These are phyloP conservation scores for Megalurothrips usitatus DNA, from an alignment of 2,888 invertebrate species.

Conservation along the genomic window DNA sequence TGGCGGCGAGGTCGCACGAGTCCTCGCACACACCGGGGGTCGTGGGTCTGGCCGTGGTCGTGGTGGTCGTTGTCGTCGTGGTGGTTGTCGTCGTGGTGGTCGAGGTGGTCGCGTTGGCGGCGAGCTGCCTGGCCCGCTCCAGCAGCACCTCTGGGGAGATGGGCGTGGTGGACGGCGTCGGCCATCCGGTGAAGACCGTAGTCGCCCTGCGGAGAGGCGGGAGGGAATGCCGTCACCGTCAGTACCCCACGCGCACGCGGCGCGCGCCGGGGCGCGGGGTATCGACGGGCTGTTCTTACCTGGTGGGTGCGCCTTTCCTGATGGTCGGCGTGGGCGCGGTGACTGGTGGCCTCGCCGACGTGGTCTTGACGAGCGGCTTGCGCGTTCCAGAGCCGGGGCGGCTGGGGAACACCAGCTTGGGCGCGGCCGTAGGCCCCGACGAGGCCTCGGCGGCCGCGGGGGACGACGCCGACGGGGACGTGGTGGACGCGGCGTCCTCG, in stretches of 20 bases:
- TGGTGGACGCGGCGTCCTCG: not conserved
- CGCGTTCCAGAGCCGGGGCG: constrained; percentile 59
- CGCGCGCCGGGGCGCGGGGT: too few species aligned
- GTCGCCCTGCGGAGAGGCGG: constrained; percentile 57
- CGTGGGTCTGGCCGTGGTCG: constrained; percentile 63
- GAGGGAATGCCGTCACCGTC: too few species aligned
- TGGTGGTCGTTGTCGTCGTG: constrained; percentile 65
- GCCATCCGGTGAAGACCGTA: constrained; percentile 89
- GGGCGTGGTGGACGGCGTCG: constrained; percentile 80
- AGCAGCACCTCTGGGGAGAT: constrained; percentile 77
- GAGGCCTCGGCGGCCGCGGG: constrained; percentile 32
- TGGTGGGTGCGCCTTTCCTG: constrained; percentile 78
- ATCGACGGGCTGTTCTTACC: constrained; percentile 49
- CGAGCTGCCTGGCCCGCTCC: constrained; percentile 54
- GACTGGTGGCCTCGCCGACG: constrained; percentile 29
- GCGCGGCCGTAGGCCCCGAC: constrained; percentile 34
- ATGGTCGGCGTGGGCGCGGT: constrained; percentile 42
- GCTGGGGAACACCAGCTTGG: constrained; percentile 66
- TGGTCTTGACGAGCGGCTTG: constrained; percentile 54
- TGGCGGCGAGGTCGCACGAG: constrained; percentile 81
- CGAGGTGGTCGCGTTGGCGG: constrained; percentile 58
- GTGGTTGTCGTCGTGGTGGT: constrained; percentile 61
- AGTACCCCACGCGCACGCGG: too few species aligned
- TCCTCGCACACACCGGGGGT: constrained; percentile 73
- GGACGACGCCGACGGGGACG: constrained; percentile 29